phyloP scores from a whole-genome alignment of 2,888 invertebrate species.

The Cenopis cana region DNA sequence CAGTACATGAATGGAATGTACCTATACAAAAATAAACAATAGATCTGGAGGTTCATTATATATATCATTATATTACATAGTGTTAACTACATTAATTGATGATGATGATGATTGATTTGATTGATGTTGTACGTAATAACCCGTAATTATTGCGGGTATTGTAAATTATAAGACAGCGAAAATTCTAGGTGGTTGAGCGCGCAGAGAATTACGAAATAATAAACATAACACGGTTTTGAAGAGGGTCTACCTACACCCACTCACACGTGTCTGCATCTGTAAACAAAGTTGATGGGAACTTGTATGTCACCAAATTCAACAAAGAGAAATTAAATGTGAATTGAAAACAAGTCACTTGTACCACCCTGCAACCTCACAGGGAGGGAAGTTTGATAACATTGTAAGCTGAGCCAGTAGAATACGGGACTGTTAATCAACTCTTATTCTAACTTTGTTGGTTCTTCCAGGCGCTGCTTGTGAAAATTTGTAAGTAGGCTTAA shows the following conservation, averaged over 20 bases:
- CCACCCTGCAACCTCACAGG: slow-evolving; percentile 43
- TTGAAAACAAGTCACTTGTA: slow-evolving; percentile 63
- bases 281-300: slow-evolving; percentile 49
- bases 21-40: too few species aligned
- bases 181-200: slow-evolving; percentile 16
- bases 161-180: slow-evolving; percentile 25
- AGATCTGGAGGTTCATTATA: too few species aligned
- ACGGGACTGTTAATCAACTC: slow-evolving; percentile 37
- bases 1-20: too few species aligned
- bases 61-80: too few species aligned
- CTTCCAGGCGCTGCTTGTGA: slow-evolving; percentile 25
- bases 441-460: slow-evolving; percentile 43
- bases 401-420: slow-evolving; percentile 46
- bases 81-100: too few species aligned
- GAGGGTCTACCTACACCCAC: slow-evolving; percentile 28
- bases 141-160: slow-evolving; percentile 5
- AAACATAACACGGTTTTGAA: slow-evolving; percentile 25
- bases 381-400: slow-evolving; percentile 55
- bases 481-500: slow-evolving; percentile 41
- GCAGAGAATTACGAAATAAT: slow-evolving; percentile 30
- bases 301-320: slow-evolving; percentile 52
- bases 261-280: slow-evolving; percentile 33
- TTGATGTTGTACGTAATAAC: slow-evolving; percentile 12
- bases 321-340: slow-evolving; percentile 65
- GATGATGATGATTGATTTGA: too few species aligned